Evolutionary conservation across 2,113 vertebrate genomes (phyloP), one percentile per base, ranked within the genome.

Genomic region (Paedocypris sp.): DNA sequence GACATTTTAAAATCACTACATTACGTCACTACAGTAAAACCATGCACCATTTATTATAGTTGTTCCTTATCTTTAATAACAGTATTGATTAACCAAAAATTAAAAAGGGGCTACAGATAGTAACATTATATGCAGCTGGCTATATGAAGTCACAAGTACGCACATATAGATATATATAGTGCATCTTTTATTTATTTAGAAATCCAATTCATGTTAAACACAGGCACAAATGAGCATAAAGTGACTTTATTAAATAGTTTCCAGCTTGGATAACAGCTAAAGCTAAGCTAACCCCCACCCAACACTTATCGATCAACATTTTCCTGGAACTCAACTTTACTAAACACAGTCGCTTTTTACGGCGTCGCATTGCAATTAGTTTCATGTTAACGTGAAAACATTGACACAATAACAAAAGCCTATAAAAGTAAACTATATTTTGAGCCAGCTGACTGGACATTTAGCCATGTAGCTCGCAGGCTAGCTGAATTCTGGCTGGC

Each of bases 241-340:
- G 4, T 28, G 6, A 12, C 4, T 28, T 28, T 2, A 4, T 19
- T 19, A 28, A 22, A n/a, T 39, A 31, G 19, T 36, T 6, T 41
- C 41, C 15, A 58, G 43, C 9, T 43, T 29, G 39, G 43, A 42
- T 9, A 43, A 43, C 26, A 35, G 45, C 31, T 60, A 61, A 52
- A 61, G 59, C 49, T 51, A 62, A 64, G 20, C 47, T 69, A 57
- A 70, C 38, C 22, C 19, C 60, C 57, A 32, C 48, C 31, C 64
- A 53, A 49, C 15, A 60, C 39, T 15, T 45, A 60, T 57, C 62
- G 62, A 64, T 57, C 62, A 56, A 38, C 62, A 15, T 16, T 23
- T 33, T 12, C 13, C 31, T 35, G 15, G 31, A 68, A 62, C 23
- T 10, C 11, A 22, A 58, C 29, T 36, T 22, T 43, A 38, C 46